Evolutionary conservation across 2,888 invertebrate species (phyloP), one percentile per base, ranked within the genome.

Genomic region (Creontiades dilutus): DNA sequence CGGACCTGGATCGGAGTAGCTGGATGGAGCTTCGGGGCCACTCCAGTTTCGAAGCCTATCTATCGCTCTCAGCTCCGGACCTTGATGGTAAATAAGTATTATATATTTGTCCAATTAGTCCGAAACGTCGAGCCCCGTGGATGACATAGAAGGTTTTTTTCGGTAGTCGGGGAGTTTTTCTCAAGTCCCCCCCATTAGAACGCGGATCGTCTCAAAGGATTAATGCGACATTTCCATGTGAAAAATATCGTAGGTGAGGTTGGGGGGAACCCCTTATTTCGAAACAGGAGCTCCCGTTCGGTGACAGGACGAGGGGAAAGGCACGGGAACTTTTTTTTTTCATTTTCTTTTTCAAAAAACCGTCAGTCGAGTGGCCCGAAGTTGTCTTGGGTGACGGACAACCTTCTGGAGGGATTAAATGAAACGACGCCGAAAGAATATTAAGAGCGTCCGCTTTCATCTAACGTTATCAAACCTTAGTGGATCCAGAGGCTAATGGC

Each of bases 151-250:
- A 82, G 82, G 19, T 52, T 27, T 47, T 37, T 37, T 47, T 78
- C 46, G 78, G 78, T 47, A 46, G 46, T 82, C 14, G 23, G 48
- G 23, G 19, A 14, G 16, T 19, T 23, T 11, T 46, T 19, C 52
- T 19, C 23, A 48, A 52, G 27, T 52, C 47, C 82, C 47, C 82
- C 82, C 82, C 52, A 82, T 82, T 82, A 82, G 52, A 52, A 48
- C 23, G 46, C 28, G 76, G 75, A 75, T 75, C 75, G 76, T 76
- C 14, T 37, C 82, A 16, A 48, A 52, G 75, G 86, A 86, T 86
- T 86, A 86, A 86, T 86, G 86, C 86, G 86, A 46, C 86, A 75
- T 75, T 52, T 86, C 75, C 86, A 19, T 75, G 86, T 86, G 86
- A 86, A 86, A 86, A 86, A 86, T 86, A 86, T 82, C 46, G 86